Base-by-base conservation (phyloP, 2,888 invertebrate species). In the Leptinotarsa peninsularis region DNA sequence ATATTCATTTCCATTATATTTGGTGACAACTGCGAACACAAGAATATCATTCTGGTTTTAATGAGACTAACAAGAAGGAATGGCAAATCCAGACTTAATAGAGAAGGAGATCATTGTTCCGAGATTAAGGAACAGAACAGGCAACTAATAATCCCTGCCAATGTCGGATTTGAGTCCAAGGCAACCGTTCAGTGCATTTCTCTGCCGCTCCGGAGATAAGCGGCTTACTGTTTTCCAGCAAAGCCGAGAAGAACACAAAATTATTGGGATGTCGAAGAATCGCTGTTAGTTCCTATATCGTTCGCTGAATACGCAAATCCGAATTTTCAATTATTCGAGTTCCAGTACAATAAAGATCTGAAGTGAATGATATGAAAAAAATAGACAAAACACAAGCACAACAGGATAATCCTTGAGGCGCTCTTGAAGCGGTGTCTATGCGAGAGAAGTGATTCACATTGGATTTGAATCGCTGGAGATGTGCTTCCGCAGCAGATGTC, bases 91-190 rank as follows among this genome's bases (percentile, higher is more conserved):
- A 77, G 70, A 78, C 72, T 71, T 74, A 73, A 72, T 66, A 72
- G 71, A 73, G 68, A 72, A 74, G 74, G 33, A 76, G 68, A 76
- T 72, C 76, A 76, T 76, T 76, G 76, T 76, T 76, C 58, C 58
- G 74, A 70, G 76, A 74, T 74, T 74, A 74, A 68, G 68, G 75
- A 80, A 82, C 82, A 82, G 81, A 82, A 82, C 80, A 81, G 83
- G 82, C 82, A 81, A 83, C 84, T 84, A 84, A 85, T 85, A 86
- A 85, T 85, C 85, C 84, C 83, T 82, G 83, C 83, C 84, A 81
- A 76, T 74, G 76, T 76, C 74, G 76, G 85, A 85, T 85, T 86
- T 85, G 81, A 80, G 82, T 83, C 81, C 80, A 81, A 80, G 81
- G 81, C 80, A 81, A 81, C 81, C 81, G 81, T 83, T 70, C 76